Base-by-base conservation (phyloP, 2,888 invertebrate species). In the Chymomyza fuscimana region DNA sequence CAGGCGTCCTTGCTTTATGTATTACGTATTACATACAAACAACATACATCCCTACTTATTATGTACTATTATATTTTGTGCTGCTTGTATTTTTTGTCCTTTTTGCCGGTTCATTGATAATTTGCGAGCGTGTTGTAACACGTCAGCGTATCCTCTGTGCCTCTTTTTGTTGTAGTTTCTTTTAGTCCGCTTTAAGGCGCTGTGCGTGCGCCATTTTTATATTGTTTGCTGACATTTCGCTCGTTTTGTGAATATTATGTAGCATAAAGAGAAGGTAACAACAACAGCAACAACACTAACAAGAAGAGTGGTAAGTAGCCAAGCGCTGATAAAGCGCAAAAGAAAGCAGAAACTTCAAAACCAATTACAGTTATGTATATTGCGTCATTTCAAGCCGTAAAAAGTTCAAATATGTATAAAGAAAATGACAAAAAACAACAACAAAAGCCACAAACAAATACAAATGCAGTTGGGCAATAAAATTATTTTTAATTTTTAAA, bases 71-170 rank as follows among this genome's bases (percentile, higher is more conserved):
- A 32, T 32, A 32, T 22, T 29, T 51, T 15, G 52, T 68, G 51
- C 40, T n/a, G 25, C 4, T 25, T 25, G 25, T 25, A 25, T 7
- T 63, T 63, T 65, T 65, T 51, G 36, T 69, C 46, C 56, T 59
- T 25, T 19, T 10, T 64, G 32, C 40, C 40, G 40, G 40, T 46
- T 46, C 40, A 46, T 46, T 46, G 40, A 46, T 12, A 46, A 12
- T 46, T 46, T 10, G 40, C 40, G 40, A 46, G 40, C 40, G 12
- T 46, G 12, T 51, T n/a, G 10, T 67, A 60, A 15, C n/a, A 32
- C 32, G 62, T 59, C 46, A 54, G 36, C 50, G 16, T 52, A 32
- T 32, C 7, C 32, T 46, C 3, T 12, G 12, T 12, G 40, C 10
- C 10, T 40, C 10, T 2, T 40, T 10, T 46, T 46, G 12, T 46